These are phyloP conservation scores for Venusia cambrica DNA, from an alignment of 2,888 invertebrate species.

Conservation along the genomic window DNA sequence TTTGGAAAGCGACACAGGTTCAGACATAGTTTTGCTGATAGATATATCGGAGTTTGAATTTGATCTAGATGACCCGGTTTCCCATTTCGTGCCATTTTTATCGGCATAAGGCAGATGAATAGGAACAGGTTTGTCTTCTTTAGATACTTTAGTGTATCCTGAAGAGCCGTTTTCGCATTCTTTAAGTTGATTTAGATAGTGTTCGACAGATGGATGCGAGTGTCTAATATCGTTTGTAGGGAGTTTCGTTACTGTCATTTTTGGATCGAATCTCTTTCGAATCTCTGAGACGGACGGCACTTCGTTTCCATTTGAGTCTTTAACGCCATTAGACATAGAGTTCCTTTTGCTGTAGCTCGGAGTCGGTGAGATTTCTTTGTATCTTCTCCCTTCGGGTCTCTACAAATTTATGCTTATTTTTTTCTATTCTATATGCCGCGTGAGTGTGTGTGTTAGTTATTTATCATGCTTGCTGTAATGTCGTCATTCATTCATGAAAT, in stretches of 20 bases:
- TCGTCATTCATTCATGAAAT: conserved; percentile 24
- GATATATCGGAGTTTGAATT: conserved; percentile 69
- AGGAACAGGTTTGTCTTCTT: conserved; percentile 70
- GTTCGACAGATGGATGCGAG: conserved; percentile 57
- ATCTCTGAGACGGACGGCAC: conserved; percentile 82
- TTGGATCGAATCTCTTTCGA: conserved; percentile 78
- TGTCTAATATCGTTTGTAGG: conserved; percentile 65
- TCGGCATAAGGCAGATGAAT: conserved; percentile 68
- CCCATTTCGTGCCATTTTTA: conserved; percentile 65
- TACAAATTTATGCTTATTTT: conserved; percentile 60
- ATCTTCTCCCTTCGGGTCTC: conserved; percentile 71
- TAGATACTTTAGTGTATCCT: conserved; percentile 60
- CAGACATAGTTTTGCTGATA: conserved; percentile 70
- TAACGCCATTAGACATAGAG: conserved; percentile 67
- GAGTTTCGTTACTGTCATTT: conserved; percentile 74
- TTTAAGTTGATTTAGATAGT: conserved; percentile 65
- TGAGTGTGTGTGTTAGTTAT: conserved; percentile 77
- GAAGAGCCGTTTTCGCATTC: conserved; percentile 65
- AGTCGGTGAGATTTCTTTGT: conserved; percentile 64
- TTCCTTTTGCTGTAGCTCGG: conserved; percentile 60
- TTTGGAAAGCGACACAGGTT: conserved; percentile 63
- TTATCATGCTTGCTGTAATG: conserved; percentile 53
- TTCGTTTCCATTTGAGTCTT: conserved; percentile 82
- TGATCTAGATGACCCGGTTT: conserved; percentile 55
- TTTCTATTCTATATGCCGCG: conserved; percentile 49